These are phyloP conservation scores for Anarsia innoxiella DNA, from an alignment of 2,888 invertebrate genomes.

Conservation along the genomic window DNA sequence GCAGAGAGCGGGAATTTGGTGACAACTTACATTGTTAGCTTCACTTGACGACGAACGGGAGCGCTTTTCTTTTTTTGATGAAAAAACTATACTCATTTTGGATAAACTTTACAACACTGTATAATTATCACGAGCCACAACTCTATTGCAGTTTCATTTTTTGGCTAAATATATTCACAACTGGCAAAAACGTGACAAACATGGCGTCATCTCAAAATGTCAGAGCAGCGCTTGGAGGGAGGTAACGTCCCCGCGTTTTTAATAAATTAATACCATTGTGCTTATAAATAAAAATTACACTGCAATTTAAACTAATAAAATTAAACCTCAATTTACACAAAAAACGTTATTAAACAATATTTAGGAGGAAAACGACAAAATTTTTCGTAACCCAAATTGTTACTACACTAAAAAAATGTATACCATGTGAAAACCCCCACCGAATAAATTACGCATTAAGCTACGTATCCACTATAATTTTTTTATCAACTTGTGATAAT, in stretches of 20 bases:
- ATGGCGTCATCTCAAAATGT: constrained; percentile 58
- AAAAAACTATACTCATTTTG: constrained; percentile 45
- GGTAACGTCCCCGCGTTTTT: constrained; percentile 16
- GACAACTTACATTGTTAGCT: constrained; percentile 50
- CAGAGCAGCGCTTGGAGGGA: constrained; percentile 30
- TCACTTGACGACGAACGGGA: constrained; percentile 36
- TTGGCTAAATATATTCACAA: constrained; percentile 46
- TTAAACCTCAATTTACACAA: no score
- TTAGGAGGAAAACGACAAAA: constrained; percentile 1
- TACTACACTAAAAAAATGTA: not conserved
- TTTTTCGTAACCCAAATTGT: not conserved
- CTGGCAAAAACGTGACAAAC: constrained; percentile 69
- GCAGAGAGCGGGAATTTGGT: constrained; percentile 49
- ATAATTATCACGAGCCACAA: constrained; percentile 18
- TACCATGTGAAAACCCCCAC: no score
- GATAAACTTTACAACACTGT: constrained; percentile 17
- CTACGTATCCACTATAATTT: no score
- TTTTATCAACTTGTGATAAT: no score
- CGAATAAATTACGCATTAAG: no score
- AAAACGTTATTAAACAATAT: not conserved
- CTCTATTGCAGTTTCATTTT: constrained; percentile 27
- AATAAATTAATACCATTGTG: no score
- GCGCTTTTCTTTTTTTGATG: constrained; percentile 46
- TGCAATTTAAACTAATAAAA: no score
- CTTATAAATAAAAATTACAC: no score